phyloP scores from a whole-genome alignment of 2,113 vertebrate species.

The Chamaetylas fuelleborni region DNA sequence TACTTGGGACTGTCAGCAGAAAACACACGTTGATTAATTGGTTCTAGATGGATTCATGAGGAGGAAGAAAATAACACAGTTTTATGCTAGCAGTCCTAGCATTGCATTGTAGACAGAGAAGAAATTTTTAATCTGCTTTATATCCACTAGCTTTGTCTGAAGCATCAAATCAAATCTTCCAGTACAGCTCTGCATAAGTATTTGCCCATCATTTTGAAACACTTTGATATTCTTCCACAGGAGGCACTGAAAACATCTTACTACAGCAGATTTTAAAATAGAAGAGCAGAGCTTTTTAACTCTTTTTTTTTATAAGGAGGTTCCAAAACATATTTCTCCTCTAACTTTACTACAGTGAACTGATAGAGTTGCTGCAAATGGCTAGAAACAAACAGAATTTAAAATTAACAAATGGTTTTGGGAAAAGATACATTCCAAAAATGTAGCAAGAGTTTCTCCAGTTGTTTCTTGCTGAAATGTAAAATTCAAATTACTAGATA shows the following conservation, averaged over 20 bases:
- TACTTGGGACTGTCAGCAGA: background rate
- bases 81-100: background rate
- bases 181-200: background rate
- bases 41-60: background rate
- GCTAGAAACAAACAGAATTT: background rate
- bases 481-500: background rate
- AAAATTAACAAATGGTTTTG: background rate
- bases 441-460: background rate
- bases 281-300: background rate
- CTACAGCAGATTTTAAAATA: background rate
- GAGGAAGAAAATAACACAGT: background rate
- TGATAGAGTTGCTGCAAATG: background rate
- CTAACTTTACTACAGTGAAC: background rate
- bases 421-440: background rate
- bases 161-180: background rate
- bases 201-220: background rate
- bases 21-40: fast-evolving
- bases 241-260: background rate
- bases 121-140: background rate
- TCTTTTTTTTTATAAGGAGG: background rate
- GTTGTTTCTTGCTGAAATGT: background rate
- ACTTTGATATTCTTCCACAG: background rate
- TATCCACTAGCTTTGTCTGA: background rate
- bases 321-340: background rate
- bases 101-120: background rate